These are phyloP conservation scores for Anoplophora glabripennis DNA, from an alignment of 1,140 invertebrate genomes.

Conservation along the genomic window DNA sequence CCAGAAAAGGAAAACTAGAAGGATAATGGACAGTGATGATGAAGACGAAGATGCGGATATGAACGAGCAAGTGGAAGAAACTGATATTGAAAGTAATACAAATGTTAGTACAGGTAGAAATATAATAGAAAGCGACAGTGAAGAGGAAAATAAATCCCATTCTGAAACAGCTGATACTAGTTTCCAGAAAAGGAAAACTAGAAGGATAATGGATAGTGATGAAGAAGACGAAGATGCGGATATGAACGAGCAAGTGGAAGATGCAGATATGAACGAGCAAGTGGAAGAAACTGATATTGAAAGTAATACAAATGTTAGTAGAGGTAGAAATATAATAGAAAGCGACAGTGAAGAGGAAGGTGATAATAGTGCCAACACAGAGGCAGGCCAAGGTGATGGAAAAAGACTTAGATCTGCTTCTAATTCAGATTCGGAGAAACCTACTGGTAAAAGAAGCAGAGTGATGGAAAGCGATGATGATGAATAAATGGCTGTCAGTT, in stretches of 20 bases:
- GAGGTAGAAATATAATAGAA: slow-evolving; percentile 11
- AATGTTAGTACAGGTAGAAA: slow-evolving; percentile 7
- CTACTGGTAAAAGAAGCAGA: slow-evolving; percentile 26
- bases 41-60: slow-evolving; percentile 26
- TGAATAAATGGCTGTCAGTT: too few relatives aligned
- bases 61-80: slow-evolving; percentile 1
- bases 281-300: not conserved
- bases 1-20: slow-evolving; percentile 11
- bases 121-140: slow-evolving; percentile 10
- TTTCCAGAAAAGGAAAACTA: slow-evolving; percentile 9
- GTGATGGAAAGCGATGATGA: slow-evolving; percentile 37
- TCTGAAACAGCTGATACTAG: slow-evolving; percentile 5
- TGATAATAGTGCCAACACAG: slow-evolving; percentile 11
- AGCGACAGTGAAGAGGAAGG: slow-evolving; percentile 11
- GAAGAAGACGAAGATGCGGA: slow-evolving; percentile 27
- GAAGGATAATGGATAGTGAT: slow-evolving; percentile 29
- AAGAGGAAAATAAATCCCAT: not conserved
- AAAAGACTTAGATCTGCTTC: slow-evolving; percentile 29
- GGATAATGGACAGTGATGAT: slow-evolving; percentile 29
- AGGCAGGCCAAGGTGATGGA: slow-evolving; percentile 5
- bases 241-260: slow-evolving; percentile 5
- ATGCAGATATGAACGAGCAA: too few relatives aligned
- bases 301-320: not conserved
- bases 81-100: not conserved
- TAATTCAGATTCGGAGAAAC: slow-evolving; percentile 32